phyloP scores from a whole-genome alignment of 1,140 invertebrate genomes.

The Drosophila eugracilis region DNA sequence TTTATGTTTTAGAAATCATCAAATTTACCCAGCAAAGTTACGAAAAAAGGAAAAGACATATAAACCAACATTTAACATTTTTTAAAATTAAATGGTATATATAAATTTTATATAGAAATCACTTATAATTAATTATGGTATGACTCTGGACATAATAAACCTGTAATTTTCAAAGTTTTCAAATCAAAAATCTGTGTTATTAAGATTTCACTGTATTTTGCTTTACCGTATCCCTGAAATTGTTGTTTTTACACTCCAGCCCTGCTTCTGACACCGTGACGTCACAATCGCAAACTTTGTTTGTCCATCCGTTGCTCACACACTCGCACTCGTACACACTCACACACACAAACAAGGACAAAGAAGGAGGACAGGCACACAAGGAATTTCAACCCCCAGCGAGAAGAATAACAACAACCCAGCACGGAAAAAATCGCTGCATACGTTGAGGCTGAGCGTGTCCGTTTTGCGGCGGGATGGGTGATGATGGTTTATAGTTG shows the following conservation, averaged over 20 bases:
- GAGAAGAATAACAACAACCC: constrained; percentile 22
- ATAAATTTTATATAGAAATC: too few species aligned
- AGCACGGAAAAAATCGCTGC: constrained; percentile 46
- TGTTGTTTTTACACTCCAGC: constrained; percentile 11
- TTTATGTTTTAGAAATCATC: too few species aligned
- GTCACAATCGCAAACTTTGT: constrained; percentile 17
- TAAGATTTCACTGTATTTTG: too few species aligned
- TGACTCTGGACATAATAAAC: too few species aligned
- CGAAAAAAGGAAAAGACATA: too few species aligned
- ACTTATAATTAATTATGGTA: too few species aligned
- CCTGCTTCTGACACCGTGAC: constrained; percentile 15
- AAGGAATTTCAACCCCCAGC: constrained; percentile 61
- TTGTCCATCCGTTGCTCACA: not conserved
- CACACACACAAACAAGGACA: not conserved
- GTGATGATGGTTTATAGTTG: constrained; percentile 2
- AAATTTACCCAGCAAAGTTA: too few species aligned
- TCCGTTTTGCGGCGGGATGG: constrained; percentile 7
- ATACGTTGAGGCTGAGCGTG: constrained; percentile 39
- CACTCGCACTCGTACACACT: not conserved
- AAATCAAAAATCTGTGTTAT: too few species aligned
- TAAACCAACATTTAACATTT: too few species aligned
- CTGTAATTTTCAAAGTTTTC: too few species aligned
- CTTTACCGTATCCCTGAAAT: not conserved
- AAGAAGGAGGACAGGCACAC: not conserved
- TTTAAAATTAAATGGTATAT: too few species aligned